Percentiles rank a stretch among this genome's conserved stretches.
phyloP scores from a whole-genome alignment of 2,113 vertebrate species.

The Microtus pennsylvanicus region DNA sequence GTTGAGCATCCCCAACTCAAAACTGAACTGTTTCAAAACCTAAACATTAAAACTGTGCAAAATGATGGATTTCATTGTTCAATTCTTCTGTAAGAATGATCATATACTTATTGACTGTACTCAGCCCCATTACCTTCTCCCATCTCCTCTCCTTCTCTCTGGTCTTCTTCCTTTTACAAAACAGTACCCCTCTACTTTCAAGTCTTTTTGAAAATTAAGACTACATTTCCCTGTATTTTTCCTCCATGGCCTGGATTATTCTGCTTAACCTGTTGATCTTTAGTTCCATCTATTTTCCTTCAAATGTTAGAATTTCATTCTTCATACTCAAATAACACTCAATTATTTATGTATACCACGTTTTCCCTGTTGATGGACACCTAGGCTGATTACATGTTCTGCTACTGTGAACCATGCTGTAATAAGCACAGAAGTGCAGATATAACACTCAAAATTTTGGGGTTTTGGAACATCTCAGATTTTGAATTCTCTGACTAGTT shows the following conservation, averaged over 20 bases:
- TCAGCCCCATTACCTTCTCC: background rate
- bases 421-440: background rate
- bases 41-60: background rate
- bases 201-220: background rate
- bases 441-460: background rate
- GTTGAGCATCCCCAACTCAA: background rate
- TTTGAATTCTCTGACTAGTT: background rate
- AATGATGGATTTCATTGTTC: background rate
- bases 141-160: background rate
- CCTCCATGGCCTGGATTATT: background rate
- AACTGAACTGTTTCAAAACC: slow-evolving; percentile 6
- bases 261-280: background rate
- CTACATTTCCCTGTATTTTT: background rate
- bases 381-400: background rate
- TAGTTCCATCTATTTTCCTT: background rate
- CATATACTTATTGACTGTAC: background rate
- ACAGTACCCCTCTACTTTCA: background rate
- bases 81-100: background rate
- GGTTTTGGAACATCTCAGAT: background rate
- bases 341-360: background rate
- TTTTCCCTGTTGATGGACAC: background rate
- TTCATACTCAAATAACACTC: background rate
- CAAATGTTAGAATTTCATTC: background rate
- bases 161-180: background rate
- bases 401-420: background rate